Base-by-base conservation (phyloP, 2,888 invertebrate genomes). In the Drosophila paranaensis region DNA sequence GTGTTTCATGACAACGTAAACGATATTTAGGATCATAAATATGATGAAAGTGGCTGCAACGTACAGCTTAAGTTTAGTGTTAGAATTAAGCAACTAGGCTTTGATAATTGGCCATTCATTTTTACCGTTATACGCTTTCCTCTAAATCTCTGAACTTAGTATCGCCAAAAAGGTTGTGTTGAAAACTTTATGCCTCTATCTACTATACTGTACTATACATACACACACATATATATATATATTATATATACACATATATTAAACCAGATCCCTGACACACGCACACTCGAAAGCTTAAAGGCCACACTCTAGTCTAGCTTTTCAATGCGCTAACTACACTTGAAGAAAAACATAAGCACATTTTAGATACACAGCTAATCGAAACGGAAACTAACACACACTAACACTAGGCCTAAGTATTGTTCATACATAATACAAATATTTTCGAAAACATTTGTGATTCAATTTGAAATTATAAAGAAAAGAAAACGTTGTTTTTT, bases 1-100 rank as follows among this genome's bases (percentile, higher is more conserved):
- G 88, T 90, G 89, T 89, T 89, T 89, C 90, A 87, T 89, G 90
- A 89, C 89, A 89, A 89, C 89, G 89, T 89, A 89, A 89, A 81
- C 54, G 71, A 66, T 73, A 66, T 68, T 65, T 77, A 74, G 74
- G 71, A 64, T 64, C 51, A 54, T 46, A 51, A 62, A 64, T 37
- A 60, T 37, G 42, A 56, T 51, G 43, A 2, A 25, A 54, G 48
- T 50, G 46, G 42, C 50, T 42, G 56, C 61, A 55, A 56, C 30
- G 42, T 57, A 45, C 55, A 71, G 71, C 79, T 65, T 60, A 73
- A 67, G 10, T 58, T 62, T 69, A 74, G 58, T 60, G 13, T 74
- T 71, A 80, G 70, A 58, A 27, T 69, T 69, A 69, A 74, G 67
- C 30, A 60, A 60, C 20, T 74, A 58, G 78, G 63, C 77, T 55